Conservation (phyloP, 2,888 invertebrate species). For the Caenorhabditis sp. region DNA sequence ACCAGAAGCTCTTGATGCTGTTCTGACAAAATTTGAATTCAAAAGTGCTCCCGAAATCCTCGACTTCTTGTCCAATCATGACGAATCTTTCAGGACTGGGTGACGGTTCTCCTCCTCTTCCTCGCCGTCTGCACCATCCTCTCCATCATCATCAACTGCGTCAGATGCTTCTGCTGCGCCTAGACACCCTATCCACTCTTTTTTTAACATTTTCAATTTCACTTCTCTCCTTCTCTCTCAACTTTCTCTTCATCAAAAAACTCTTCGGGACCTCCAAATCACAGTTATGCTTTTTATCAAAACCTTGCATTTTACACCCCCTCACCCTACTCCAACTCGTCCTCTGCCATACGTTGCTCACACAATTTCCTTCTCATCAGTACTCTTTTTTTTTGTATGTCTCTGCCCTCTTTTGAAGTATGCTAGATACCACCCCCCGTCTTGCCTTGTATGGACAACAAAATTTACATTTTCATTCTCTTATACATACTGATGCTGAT, state of each 20-base stretch:
- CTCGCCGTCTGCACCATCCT: constrained; percentile 75
- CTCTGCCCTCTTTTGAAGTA: neutral
- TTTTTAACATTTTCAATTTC: neutral
- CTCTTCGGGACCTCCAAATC: constrained; percentile 36
- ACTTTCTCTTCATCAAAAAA: constrained; percentile 27
- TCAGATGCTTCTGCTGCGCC: constrained; percentile 78
- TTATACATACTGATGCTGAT: neutral
- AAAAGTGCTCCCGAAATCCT: no score
- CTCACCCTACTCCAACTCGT: neutral
- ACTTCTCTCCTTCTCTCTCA: constrained; percentile 5
- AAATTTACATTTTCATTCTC: constrained; percentile 23
- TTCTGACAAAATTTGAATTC: no score
- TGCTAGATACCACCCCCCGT: constrained; percentile 7
- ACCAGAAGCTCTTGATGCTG: no score
- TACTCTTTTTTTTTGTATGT: neutral
- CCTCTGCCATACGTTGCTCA: constrained; percentile 52
- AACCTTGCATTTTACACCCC: constrained; percentile 7
- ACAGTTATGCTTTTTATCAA: constrained; percentile 6
- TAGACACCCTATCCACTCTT: constrained; percentile 23
- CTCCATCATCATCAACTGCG: constrained; percentile 77
- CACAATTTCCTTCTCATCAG: neutral
- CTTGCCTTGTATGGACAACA: neutral
- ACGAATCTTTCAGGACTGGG: constrained; percentile 75
- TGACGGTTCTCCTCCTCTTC: constrained; percentile 72
- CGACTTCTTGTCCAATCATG: no score